These are phyloP conservation scores for Ochropacha duplaris DNA, from an alignment of 2,888 invertebrate genomes.

Conservation along the genomic window DNA sequence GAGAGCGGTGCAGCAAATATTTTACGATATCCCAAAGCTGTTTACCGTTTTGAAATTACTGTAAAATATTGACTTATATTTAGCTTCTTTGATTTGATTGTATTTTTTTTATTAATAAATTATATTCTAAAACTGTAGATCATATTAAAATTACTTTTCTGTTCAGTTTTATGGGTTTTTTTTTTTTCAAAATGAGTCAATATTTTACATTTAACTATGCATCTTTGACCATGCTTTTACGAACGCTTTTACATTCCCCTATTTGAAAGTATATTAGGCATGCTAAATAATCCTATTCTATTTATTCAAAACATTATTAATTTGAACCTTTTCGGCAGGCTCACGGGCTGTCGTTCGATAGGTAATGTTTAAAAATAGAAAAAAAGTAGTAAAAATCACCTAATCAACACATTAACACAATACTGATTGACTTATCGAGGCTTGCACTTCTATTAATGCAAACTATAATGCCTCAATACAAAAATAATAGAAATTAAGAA, in stretches of 20 bases:
- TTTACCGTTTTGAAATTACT: not conserved
- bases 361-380: constrained; percentile 48
- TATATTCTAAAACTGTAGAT: too few species aligned
- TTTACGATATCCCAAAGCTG: not conserved
- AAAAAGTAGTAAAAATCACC: constrained; percentile 21
- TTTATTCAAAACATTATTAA: constrained; percentile 12
- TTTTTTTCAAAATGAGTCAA: not conserved
- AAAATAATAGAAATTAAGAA: not conserved
- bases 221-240: constrained; percentile 43
- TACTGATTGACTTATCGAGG: constrained; percentile 11
- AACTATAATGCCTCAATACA: not conserved
- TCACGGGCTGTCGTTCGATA: constrained; percentile 60
- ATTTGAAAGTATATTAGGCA: constrained; percentile 43
- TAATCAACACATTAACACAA: not conserved
- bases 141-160: not conserved
- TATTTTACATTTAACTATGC: constrained; percentile 17
- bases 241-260: constrained; percentile 34
- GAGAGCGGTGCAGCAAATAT: not conserved
- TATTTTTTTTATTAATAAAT: too few species aligned
- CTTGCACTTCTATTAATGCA: constrained; percentile 9
- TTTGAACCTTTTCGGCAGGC: constrained; percentile 50
- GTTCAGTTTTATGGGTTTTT: not conserved
- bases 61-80: constrained; percentile 4
- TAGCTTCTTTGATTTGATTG: too few species aligned
- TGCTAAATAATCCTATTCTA: constrained; percentile 35